A percentile compares a stretch with the other conserved stretches of the same genome.
These are phyloP conservation scores for Glaucopsyche alexis DNA, from an alignment of 2,888 invertebrate species.

Conservation along the genomic window DNA sequence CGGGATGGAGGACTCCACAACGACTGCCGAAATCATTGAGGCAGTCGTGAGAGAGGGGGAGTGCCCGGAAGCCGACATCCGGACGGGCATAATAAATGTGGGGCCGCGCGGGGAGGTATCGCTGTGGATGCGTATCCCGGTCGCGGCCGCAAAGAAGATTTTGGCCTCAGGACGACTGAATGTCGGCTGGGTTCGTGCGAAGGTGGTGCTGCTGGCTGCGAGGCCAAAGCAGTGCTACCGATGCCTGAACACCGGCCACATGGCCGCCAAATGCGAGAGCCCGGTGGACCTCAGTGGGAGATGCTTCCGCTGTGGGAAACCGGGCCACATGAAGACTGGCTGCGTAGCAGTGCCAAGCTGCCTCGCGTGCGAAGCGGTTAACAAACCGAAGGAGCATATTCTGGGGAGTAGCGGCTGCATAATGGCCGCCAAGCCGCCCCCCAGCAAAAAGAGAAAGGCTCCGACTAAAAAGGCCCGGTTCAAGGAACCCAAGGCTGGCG, in stretches of 20 bases:
- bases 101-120: not conserved
- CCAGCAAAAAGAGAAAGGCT: too few relatives aligned
- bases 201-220: slow-evolving; percentile 32
- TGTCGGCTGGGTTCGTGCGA: not conserved
- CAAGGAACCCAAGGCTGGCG: too few relatives aligned
- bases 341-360: not conserved
- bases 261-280: too few relatives aligned
- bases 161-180: not conserved
- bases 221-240: not conserved
- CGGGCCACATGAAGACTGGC: too few relatives aligned
- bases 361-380: not conserved
- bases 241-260: too few relatives aligned
- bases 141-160: not conserved
- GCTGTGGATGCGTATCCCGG: not conserved
- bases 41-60: slow-evolving; percentile 29
- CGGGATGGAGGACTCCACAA: slow-evolving; percentile 34
- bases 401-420: not conserved
- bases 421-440: too few relatives aligned
- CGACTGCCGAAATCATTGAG: slow-evolving; percentile 19
- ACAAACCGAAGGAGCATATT: not conserved
- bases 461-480: too few relatives aligned
- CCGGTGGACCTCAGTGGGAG: too few relatives aligned
- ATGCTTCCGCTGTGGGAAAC: too few relatives aligned
- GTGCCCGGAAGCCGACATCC: slow-evolving; percentile 6
- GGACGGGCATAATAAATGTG: not conserved